Base-by-base conservation (phyloP, 2,888 invertebrate species). In the Melipona bicolor region DNA sequence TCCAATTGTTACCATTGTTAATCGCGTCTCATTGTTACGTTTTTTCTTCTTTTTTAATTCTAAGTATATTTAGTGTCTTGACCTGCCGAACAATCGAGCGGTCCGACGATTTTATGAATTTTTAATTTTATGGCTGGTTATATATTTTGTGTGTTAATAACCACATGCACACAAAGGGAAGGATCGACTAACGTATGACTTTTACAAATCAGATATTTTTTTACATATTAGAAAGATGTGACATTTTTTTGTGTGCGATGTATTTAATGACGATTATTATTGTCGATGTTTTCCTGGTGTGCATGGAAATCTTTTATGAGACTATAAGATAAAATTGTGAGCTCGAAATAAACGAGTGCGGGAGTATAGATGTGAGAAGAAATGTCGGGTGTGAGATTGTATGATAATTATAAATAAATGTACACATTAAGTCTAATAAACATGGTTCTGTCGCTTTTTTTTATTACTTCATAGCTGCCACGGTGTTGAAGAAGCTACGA, bases 401-500 rank as follows among this genome's bases (percentile, higher is more conserved):
- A 93, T 91, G 89, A 92, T 93, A 93, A 90, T 92, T 94, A 93
- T 91, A 92, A 94, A 94, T 94, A 94, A 94, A 94, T 93, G 92
- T 93, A 93, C 89, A 93, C 90, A 89, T 92, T 93, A 93, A 93
- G 93, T 89, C 90, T 71, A 84, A 81, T 59, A 82, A 59, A 77
- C 19, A 72, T 67, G 56, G 69, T 68, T 77, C 54, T 68, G 74
- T 62, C 77, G 83, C 77, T 72, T 43, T 71, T 77, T 71, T 83
- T 77, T 24, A 67, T 72, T 62, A 69, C 27, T 83, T 56, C 17
- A 61, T 65, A 70, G 52, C 54, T 67, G n/a, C 21, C 19, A n/a
- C n/a, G 27, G 21, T 43, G 6, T 27, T 24, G 32, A 27, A 2
- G 24, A 54, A 24, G 17, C 21, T 52, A 52, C 21, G 21, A 24